Evolutionary conservation across 2,797 vertebrate species (phyloP).

Genomic region (Fratercula arctica): DNA sequence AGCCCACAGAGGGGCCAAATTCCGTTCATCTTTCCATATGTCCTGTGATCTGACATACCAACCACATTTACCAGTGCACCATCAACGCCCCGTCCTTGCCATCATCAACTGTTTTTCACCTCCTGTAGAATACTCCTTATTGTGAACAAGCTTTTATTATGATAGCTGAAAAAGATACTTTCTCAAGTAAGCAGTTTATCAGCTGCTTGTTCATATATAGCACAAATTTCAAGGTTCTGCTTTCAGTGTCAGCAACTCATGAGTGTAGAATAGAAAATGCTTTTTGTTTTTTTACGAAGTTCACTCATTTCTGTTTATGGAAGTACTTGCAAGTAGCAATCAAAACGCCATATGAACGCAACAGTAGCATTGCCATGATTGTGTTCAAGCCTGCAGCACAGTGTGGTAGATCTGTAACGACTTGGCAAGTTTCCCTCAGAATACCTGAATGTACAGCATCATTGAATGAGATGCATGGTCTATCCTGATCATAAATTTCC

Average conservation of each 20-base stretch:
- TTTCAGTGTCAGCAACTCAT: neutral
- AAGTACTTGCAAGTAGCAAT: neutral
- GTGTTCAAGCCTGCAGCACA: neutral
- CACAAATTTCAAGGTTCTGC: neutral
- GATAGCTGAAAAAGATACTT: neutral
- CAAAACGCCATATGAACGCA: neutral
- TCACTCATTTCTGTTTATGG: neutral
- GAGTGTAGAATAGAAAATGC: neutral
- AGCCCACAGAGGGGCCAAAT: neutral
- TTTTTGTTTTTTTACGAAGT: neutral
- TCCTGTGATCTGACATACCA: neutral
- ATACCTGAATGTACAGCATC: neutral
- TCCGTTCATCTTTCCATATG: neutral
- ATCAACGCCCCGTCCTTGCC: neutral
- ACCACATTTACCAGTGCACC: neutral
- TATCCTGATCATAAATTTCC: conserved; percentile 10
- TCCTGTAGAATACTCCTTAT: neutral
- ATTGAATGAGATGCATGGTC: neutral
- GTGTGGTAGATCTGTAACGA: neutral
- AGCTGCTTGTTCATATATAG: neutral
- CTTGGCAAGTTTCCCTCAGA: neutral
- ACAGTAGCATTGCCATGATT: neutral
- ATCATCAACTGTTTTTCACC: neutral
- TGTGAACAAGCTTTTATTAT: neutral
- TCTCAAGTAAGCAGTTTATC: neutral